A percentile compares a stretch with the other conserved stretches of the same genome.
These are phyloP conservation scores for Aricia agestis DNA, from an alignment of 1,140 invertebrate genomes.

Conservation along the genomic window DNA sequence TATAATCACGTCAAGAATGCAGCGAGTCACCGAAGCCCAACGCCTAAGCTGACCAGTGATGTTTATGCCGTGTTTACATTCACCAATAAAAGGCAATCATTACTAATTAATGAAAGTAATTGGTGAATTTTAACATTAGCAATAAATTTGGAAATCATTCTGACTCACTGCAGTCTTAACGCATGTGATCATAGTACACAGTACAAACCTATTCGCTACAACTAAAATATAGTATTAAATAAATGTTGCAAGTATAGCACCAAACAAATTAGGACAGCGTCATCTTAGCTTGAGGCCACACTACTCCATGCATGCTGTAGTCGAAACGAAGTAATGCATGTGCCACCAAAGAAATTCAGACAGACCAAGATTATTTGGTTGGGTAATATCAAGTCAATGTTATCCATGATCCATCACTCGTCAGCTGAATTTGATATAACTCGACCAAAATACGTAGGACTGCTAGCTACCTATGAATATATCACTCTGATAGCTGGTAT, in stretches of 20 bases:
- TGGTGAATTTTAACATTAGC: too few relatives aligned
- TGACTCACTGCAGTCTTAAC: neutral
- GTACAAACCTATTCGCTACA: slow-evolving; percentile 16
- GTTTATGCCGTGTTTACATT: neutral
- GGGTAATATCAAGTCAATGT: too few relatives aligned
- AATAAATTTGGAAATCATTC: neutral
- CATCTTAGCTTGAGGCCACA: slow-evolving; percentile 14
- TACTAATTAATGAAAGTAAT: neutral
- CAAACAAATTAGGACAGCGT: slow-evolving; percentile 54
- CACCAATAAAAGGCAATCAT: neutral
- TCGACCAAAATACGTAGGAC: too few relatives aligned
- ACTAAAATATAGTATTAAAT: slow-evolving; percentile 40
- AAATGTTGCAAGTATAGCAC: slow-evolving; percentile 56
- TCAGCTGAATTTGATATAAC: too few relatives aligned
- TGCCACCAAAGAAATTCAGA: too few relatives aligned
- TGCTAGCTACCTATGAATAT: too few relatives aligned
- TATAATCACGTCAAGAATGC: slow-evolving; percentile 6
- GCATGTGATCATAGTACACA: neutral
- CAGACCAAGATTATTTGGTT: too few relatives aligned
- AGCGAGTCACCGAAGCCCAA: neutral
- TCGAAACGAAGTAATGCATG: too few relatives aligned
- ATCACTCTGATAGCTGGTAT: too few relatives aligned
- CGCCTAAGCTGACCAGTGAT: neutral
- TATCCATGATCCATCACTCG: too few relatives aligned
- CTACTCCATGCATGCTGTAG: too few relatives aligned